Evolutionary conservation across 2,113 vertebrate species (phyloP).

Genomic region (Dicaeum eximium): DNA sequence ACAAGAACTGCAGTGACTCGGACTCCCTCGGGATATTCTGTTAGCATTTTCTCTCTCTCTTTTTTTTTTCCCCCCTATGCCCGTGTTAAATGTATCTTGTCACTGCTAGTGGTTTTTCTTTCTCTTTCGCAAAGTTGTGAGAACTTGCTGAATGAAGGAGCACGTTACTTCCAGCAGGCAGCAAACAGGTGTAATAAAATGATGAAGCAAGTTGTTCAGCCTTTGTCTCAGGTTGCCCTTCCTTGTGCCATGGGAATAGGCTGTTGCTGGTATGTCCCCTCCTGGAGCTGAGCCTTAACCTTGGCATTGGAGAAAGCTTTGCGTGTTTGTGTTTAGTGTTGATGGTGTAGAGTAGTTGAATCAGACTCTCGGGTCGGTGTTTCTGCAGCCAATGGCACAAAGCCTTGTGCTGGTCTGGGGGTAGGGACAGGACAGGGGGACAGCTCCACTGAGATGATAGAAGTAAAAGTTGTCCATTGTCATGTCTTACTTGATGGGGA

Average conservation of each 20-base stretch:
- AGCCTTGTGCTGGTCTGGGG: background rate
- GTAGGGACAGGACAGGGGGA: background rate
- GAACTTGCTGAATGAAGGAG: background rate
- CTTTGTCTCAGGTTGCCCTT: background rate
- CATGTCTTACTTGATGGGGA: background rate
- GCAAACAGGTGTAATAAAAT: background rate
- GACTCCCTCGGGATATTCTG: background rate
- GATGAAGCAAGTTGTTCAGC: background rate
- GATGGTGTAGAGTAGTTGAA: background rate
- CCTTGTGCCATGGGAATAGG: background rate
- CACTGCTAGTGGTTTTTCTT: background rate
- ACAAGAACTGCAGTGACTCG: background rate
- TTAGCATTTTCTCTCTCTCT: rapidly evolving
- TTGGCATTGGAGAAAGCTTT: background rate
- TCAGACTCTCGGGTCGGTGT: background rate
- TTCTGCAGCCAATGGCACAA: background rate
- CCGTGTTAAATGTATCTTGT: rapidly evolving
- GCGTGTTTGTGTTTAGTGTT: background rate
- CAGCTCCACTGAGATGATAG: background rate
- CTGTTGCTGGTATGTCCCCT: background rate
- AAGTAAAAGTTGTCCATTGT: background rate
- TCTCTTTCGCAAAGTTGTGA: background rate
- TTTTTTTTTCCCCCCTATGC: rapidly evolving
- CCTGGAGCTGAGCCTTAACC: background rate
- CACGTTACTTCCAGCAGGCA: rapidly evolving